phyloP scores from a whole-genome alignment of 1,140 invertebrate genomes.

The Drosophila serrata region DNA sequence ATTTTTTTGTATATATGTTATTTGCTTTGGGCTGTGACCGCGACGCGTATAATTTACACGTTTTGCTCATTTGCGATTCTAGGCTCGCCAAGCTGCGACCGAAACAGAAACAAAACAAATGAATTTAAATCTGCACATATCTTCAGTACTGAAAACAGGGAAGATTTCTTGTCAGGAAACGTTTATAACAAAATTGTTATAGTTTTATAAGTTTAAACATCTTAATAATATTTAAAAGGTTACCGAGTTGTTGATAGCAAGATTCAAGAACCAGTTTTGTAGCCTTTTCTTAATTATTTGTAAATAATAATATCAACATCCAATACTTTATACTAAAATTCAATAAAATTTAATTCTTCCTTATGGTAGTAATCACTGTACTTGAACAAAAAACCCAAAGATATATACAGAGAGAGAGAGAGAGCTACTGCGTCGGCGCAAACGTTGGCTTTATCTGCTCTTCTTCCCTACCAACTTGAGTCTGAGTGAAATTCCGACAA shows the following conservation, averaged over 20 bases:
- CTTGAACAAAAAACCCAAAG: background rate
- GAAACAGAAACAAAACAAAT: conserved; percentile 68
- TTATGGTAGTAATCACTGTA: conserved; percentile 1
- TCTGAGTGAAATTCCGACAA: conserved; percentile 81
- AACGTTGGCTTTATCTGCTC: conserved; percentile 22
- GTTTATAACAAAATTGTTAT: no score
- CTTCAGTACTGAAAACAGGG: conserved; percentile 21
- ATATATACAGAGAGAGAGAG: conserved; percentile 1
- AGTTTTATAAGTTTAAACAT: no score
- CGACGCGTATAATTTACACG: conserved; percentile 83
- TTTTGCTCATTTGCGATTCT: conserved; percentile 84
- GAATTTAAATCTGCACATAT: conserved; percentile 59
- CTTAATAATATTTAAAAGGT: no score
- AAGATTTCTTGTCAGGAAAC: no score
- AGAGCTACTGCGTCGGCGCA: conserved; percentile 43
- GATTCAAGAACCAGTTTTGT: background rate
- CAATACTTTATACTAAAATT: background rate
- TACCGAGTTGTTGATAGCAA: no score
- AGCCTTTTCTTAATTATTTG: background rate
- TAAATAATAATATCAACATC: background rate
- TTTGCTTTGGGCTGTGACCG: conserved; percentile 80
- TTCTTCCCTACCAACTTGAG: conserved; percentile 10
- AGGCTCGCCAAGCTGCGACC: conserved; percentile 70
- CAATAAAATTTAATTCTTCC: background rate
- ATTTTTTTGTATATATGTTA: conserved; percentile 34